Evolutionary conservation across 1,140 invertebrate species (phyloP).

Genomic region (Radopholus similis): DNA sequence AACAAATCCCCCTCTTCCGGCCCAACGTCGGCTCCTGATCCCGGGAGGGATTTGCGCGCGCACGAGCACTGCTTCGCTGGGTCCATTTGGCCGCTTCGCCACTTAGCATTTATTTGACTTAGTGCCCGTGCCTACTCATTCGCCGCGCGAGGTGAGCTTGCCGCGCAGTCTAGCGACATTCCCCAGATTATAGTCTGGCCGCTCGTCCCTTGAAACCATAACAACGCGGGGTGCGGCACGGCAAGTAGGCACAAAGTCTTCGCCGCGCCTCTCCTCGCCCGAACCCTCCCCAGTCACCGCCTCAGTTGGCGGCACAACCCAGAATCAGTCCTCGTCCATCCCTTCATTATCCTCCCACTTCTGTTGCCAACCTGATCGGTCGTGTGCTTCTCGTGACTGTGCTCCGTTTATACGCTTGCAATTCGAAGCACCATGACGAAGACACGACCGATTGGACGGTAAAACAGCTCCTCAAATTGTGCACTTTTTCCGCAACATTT

Average conservation of each 20-base stretch:
- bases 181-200: no score
- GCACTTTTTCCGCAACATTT: no score
- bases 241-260: neutral
- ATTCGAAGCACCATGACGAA: constrained; percentile 2
- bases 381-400: neutral
- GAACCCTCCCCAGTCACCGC: neutral
- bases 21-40: no score
- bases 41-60: no score
- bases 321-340: neutral
- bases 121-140: no score
- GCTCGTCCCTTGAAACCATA: neutral
- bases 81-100: no score
- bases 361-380: neutral
- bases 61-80: no score
- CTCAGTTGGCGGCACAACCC: neutral
- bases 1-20: no score
- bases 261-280: neutral
- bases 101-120: no score
- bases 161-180: no score
- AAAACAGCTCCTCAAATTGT: no score
- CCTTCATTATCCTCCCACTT: neutral
- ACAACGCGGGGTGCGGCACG: neutral
- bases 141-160: no score
- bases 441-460: constrained; percentile 1
- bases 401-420: neutral